These are phyloP conservation scores for Erinaceus europaeus DNA, from an alignment of 2,113 vertebrate genomes.

Conservation along the genomic window DNA sequence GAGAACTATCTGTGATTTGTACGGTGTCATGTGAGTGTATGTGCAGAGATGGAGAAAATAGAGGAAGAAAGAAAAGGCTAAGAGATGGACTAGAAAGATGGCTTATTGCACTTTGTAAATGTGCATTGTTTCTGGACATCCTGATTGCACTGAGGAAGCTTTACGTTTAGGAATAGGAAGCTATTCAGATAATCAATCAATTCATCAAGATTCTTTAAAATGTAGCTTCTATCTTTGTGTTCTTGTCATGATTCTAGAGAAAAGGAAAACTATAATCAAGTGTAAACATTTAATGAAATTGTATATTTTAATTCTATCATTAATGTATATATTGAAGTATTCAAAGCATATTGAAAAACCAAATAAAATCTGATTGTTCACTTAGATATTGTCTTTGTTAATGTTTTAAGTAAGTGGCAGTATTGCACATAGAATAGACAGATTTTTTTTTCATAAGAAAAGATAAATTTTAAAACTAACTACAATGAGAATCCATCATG, in stretches of 20 bases:
- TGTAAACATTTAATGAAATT: neutral
- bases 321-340: neutral
- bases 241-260: neutral
- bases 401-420: slow-evolving; percentile 37
- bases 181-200: neutral
- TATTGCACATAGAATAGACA: slow-evolving; percentile 40
- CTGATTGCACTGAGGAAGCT: neutral
- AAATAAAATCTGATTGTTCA: neutral
- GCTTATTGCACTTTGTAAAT: no score
- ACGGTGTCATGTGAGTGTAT: neutral
- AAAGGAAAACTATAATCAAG: slow-evolving; percentile 6
- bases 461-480: slow-evolving; percentile 30
- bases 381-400: neutral
- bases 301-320: neutral
- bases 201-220: neutral
- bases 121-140: neutral
- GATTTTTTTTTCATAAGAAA: slow-evolving; percentile 29
- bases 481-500: neutral
- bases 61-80: neutral
- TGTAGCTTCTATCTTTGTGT: neutral
- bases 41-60: neutral
- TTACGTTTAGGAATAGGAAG: neutral
- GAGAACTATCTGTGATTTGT: neutral
- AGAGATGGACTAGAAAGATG: no score
- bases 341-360: neutral